Base-by-base conservation (phyloP, 2,888 invertebrate genomes). In the Dichetophora obliterata region DNA sequence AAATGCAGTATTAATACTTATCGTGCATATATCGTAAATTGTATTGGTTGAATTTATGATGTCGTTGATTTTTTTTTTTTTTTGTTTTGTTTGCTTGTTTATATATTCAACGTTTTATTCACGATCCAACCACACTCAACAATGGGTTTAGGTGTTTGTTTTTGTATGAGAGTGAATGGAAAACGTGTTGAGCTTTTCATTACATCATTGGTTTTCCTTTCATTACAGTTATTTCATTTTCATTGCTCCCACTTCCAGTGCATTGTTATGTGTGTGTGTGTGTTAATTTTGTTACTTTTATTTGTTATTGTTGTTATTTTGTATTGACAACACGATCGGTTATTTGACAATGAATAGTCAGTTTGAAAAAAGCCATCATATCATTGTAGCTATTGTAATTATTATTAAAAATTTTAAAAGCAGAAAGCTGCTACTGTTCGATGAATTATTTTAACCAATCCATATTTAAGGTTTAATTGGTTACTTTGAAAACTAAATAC, bases 141-240 rank as follows among this genome's bases (percentile, higher is more conserved):
- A 31, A 31, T 31, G 31, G 3, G 31, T 31, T 4, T 8, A 27
- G 22, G 16, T 27, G 61, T 4, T 1, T 27, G 31, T 61, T 31
- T 2, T 22, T 61, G 61, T 8, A 16, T 61, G 61, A 24, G 57
- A 19, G 57, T 19, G 57, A 57, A 9, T 57, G 57, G 59, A 59
- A 59, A 59, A 61, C 61, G 61, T 61, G 61, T 27, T 27, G 61
- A 61, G 61, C 31, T 61, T 27, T 27, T 22, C 24, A 27, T 61
- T 61, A 27, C 27, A 27, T 61, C 61, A 61, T 24, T 27, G 61
- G 16, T 61, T 61, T 61, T 61, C 61, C 61, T 61, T 61, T 61
- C 61, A 27, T 61, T 61, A 27, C 27, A 27, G 31, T 27, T 31
- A 14, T 61, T 27, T 22, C 11, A 14, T 16, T 5, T 24, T 8